phyloP scores from a whole-genome alignment of 2,888 invertebrate species.

The Tyria jacobaeae region DNA sequence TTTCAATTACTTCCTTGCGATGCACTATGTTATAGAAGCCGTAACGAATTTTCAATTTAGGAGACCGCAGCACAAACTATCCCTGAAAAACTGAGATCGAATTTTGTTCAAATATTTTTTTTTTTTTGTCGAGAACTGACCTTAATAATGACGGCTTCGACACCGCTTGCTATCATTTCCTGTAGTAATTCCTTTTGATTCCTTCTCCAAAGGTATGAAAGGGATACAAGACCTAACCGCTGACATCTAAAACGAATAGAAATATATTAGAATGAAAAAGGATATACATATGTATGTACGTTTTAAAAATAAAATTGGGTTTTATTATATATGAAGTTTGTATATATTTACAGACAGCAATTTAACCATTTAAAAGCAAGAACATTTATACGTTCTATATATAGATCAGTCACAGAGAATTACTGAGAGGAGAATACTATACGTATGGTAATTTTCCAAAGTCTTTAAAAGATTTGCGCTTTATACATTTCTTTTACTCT shows the following conservation, averaged over 20 bases:
- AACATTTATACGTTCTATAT: too few relatives aligned
- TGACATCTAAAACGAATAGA: slow-evolving; percentile 90
- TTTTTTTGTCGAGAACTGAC: slow-evolving; percentile 79
- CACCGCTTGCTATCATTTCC: slow-evolving; percentile 98
- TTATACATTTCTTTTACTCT: too few relatives aligned
- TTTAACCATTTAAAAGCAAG: too few relatives aligned
- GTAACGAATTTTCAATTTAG: too few relatives aligned
- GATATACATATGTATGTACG: not conserved
- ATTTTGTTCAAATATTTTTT: not conserved
- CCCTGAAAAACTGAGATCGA: not conserved
- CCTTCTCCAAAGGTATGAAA: slow-evolving; percentile 98
- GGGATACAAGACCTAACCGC: slow-evolving; percentile 94
- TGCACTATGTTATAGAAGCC: not conserved
- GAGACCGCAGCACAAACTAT: not conserved
- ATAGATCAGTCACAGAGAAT: too few relatives aligned
- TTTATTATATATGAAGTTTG: too few relatives aligned
- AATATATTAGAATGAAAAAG: not conserved
- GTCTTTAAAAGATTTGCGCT: too few relatives aligned
- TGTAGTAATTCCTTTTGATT: slow-evolving; percentile 97
- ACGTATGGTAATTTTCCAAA: too few relatives aligned
- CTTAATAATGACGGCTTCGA: slow-evolving; percentile 98
- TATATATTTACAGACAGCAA: too few relatives aligned
- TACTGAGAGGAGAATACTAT: too few relatives aligned
- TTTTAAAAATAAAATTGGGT: too few relatives aligned
- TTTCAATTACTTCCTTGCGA: too few relatives aligned